These are phyloP conservation scores for Stegodyphus mimosarum DNA, from an alignment of 1,140 invertebrate genomes.

Conservation along the genomic window DNA sequence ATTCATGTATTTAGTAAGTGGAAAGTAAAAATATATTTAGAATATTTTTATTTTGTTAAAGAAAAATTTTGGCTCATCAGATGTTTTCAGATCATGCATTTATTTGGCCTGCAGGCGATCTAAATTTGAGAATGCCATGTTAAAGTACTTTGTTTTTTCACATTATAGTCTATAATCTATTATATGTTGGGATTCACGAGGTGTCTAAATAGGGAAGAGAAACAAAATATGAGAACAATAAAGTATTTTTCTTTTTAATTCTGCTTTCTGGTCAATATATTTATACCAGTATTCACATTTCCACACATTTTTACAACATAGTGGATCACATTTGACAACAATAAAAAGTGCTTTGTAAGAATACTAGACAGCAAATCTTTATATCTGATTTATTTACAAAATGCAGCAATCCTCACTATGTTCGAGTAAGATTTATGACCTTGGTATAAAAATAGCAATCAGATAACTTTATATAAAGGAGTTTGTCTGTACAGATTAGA, in stretches of 20 bases:
- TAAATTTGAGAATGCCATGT: too few species aligned
- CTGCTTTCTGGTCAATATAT: slow-evolving; percentile 47
- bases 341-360: slow-evolving; percentile 55
- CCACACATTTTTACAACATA: slow-evolving; percentile 43
- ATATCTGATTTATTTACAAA: slow-evolving; percentile 48
- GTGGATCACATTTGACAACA: slow-evolving; percentile 40
- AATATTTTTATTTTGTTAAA: too few species aligned
- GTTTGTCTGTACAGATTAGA: slow-evolving; percentile 16
- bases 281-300: slow-evolving; percentile 27
- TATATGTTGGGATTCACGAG: not conserved
- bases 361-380: slow-evolving; percentile 26
- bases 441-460: slow-evolving; percentile 52
- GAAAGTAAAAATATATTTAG: too few species aligned
- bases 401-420: slow-evolving; percentile 23
- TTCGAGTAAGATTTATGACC: slow-evolving; percentile 30
- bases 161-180: too few species aligned
- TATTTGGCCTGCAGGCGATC: too few species aligned
- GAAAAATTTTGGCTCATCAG: too few species aligned
- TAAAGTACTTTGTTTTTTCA: too few species aligned
- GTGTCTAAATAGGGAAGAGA: not conserved
- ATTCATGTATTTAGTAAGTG: too few species aligned
- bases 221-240: slow-evolving; percentile 8
- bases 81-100: too few species aligned
- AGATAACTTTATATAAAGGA: slow-evolving; percentile 10
- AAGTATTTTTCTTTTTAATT: slow-evolving; percentile 58